phyloP scores from a whole-genome alignment of 53 echinoderm and acorn worm genomes.

The Arbacia lixula region DNA sequence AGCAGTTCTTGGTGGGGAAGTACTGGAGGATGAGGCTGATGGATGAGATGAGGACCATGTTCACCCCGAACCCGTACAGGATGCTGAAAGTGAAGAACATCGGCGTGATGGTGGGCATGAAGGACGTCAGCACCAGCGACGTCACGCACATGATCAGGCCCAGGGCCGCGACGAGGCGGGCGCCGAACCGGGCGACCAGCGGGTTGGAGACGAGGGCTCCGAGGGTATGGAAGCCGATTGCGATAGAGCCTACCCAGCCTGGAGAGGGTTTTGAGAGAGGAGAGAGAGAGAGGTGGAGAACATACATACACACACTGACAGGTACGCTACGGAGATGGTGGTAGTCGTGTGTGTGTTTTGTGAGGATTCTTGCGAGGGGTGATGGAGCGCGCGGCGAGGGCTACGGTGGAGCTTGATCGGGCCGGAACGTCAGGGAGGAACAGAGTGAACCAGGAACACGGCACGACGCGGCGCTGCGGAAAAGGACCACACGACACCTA shows the following conservation, averaged over 20 bases:
- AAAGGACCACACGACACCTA: too few relatives aligned
- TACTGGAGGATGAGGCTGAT: slow-evolving; percentile 87
- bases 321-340: not conserved
- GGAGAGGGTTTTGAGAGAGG: slow-evolving; percentile 24
- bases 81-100: slow-evolving; percentile 92
- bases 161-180: slow-evolving; percentile 67
- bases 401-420: not conserved
- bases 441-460: too few relatives aligned
- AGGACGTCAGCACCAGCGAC: slow-evolving; percentile 73
- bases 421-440: too few relatives aligned
- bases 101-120: slow-evolving; percentile 83
- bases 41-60: slow-evolving; percentile 83
- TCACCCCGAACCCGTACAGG: slow-evolving; percentile 84
- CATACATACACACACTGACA: not conserved
- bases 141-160: slow-evolving; percentile 80
- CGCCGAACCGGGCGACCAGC: slow-evolving; percentile 71
- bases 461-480: too few relatives aligned
- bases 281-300: not conserved
- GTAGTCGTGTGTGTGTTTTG: not conserved
- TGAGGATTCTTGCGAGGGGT: not conserved
- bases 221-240: slow-evolving; percentile 88
- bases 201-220: slow-evolving; percentile 80
- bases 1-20: slow-evolving; percentile 86
- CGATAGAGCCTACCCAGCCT: slow-evolving; percentile 97
- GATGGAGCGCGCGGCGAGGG: not conserved